Evolutionary conservation across 2,888 invertebrate species (phyloP).

Genomic region (Diarsia dahlii): DNA sequence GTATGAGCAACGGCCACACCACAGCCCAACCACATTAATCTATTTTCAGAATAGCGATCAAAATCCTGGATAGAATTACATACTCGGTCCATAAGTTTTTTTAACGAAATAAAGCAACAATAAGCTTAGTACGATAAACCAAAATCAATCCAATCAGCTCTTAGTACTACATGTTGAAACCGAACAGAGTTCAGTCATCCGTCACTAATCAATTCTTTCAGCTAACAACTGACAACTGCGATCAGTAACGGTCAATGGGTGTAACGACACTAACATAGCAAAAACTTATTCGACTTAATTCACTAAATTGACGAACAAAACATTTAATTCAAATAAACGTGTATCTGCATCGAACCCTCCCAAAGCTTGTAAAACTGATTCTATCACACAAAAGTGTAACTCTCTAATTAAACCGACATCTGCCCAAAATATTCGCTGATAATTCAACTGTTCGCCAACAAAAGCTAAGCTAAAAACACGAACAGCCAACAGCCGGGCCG

Average conservation of each 20-base stretch:
- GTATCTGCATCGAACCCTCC: background rate
- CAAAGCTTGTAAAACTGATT: constrained; percentile 34
- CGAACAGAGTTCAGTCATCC: constrained; percentile 1
- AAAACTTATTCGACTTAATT: constrained; percentile 4
- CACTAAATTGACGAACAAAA: constrained; percentile 8
- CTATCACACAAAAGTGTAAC: constrained; percentile 50
- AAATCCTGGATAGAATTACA: background rate
- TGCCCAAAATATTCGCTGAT: constrained; percentile 77
- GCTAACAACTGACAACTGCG: background rate
- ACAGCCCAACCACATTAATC: background rate
- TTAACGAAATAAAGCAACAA: background rate
- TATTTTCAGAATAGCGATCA: background rate
- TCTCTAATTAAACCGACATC: constrained; percentile 74
- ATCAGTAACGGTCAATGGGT: background rate
- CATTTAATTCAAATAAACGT: constrained; percentile 1
- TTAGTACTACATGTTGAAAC: background rate
- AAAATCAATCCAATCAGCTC: background rate
- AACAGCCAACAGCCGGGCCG: constrained; percentile 74
- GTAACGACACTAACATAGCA: background rate
- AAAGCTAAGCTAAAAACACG: constrained; percentile 79
- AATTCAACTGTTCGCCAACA: constrained; percentile 78
- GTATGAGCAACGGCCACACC: background rate
- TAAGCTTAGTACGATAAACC: background rate
- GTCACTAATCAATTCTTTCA: background rate
- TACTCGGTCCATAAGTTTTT: background rate